These are phyloP conservation scores for Disparrhopalites patrizii DNA, from an alignment of 2,888 invertebrate genomes.

Conservation along the genomic window DNA sequence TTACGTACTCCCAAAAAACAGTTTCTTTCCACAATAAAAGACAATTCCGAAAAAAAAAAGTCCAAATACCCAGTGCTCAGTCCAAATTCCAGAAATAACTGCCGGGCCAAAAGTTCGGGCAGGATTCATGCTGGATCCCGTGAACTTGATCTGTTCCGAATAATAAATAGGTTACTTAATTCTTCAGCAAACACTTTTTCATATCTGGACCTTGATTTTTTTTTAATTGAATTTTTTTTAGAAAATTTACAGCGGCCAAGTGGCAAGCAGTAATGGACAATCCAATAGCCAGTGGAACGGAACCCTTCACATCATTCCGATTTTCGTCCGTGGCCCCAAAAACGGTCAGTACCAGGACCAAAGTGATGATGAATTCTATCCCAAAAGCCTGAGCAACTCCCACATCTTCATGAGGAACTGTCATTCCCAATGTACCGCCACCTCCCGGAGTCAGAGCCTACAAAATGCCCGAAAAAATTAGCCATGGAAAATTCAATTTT, in stretches of 20 bases:
- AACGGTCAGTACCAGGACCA: constrained; percentile 79
- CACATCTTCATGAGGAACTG: constrained; percentile 60
- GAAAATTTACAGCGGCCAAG: constrained; percentile 73
- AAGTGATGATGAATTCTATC: constrained; percentile 78
- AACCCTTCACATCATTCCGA: constrained; percentile 72
- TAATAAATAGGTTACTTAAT: background rate
- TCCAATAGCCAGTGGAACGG: constrained; percentile 83
- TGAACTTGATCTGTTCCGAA: constrained; percentile 44
- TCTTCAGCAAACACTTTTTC: background rate
- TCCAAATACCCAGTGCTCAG: constrained; percentile 45
- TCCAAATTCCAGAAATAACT: constrained; percentile 38
- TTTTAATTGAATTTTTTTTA: background rate
- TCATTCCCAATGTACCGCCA: constrained; percentile 62
- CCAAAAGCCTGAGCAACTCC: constrained; percentile 72
- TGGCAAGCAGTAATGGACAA: constrained; percentile 81
- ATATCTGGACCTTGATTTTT: too few relatives aligned
- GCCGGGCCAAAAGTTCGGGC: constrained; percentile 48
- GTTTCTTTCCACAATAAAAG: too few relatives aligned
- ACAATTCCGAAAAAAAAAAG: too few relatives aligned
- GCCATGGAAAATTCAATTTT: background rate
- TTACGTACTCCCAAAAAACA: too few relatives aligned
- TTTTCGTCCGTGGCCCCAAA: constrained; percentile 81
- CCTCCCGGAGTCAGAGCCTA: constrained; percentile 20
- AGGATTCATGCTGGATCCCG: constrained; percentile 46
- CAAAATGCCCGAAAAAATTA: background rate